phyloP scores from a whole-genome alignment of 2,797 vertebrate genomes.

The Mus spretus region DNA sequence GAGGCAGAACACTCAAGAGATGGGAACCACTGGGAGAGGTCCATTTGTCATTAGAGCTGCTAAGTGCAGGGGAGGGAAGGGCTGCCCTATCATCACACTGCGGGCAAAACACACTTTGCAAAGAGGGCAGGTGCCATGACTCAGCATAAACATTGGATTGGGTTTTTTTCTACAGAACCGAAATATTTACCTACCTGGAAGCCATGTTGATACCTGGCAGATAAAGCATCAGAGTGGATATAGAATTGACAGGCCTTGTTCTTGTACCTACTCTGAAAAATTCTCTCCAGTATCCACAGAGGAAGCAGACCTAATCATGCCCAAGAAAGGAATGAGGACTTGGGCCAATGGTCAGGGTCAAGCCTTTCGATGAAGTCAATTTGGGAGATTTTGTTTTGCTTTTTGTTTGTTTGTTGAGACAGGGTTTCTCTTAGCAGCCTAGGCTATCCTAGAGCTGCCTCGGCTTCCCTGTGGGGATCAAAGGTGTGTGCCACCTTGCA shows the following conservation, averaged over 20 bases:
- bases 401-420: not conserved
- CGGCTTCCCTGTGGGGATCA: not conserved
- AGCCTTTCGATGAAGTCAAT: not conserved
- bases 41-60: slow-evolving; percentile 68
- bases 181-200: slow-evolving; percentile 73
- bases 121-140: slow-evolving; percentile 69
- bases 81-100: slow-evolving; percentile 76
- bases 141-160: slow-evolving; percentile 71
- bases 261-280: not conserved
- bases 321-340: not conserved
- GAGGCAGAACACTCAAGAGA: slow-evolving; percentile 48
- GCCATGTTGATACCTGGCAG: not conserved
- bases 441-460: not conserved
- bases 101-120: slow-evolving; percentile 80
- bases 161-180: slow-evolving; percentile 65
- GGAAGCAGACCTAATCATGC: not conserved
- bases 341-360: not conserved
- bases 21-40: not conserved
- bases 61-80: slow-evolving; percentile 76
- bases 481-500: not conserved
- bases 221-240: not conserved
- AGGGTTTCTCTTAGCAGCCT: not conserved
- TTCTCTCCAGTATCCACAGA: not conserved
- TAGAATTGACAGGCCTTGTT: not conserved
- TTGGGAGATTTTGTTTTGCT: not conserved